phyloP scores from a whole-genome alignment of 2,888 invertebrate genomes.

The Lypha dubia region DNA sequence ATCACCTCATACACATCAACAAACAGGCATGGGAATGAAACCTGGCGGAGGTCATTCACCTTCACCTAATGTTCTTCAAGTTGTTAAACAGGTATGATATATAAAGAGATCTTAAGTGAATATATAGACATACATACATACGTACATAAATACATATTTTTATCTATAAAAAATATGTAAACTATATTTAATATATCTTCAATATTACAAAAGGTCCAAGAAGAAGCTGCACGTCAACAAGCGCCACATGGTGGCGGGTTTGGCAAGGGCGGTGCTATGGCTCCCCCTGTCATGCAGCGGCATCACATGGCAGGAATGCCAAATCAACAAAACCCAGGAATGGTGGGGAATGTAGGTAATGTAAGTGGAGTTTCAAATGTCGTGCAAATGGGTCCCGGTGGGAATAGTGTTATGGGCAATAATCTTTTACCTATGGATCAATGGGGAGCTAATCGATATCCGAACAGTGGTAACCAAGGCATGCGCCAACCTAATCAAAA shows the following conservation, averaged over 20 bases:
- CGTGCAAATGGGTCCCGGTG: constrained; percentile 75
- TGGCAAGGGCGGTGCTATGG: constrained; percentile 86
- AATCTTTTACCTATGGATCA: constrained; percentile 85
- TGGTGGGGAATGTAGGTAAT: constrained; percentile 76
- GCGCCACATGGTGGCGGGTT: constrained; percentile 89
- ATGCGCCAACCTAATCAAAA: constrained; percentile 84
- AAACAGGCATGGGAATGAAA: constrained; percentile 86
- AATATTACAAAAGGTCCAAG: constrained; percentile 87
- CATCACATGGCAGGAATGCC: constrained; percentile 79
- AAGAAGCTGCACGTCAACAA: constrained; percentile 95
- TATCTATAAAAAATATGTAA: neutral
- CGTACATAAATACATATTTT: too few relatives aligned
- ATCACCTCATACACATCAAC: constrained; percentile 85
- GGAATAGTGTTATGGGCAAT: constrained; percentile 82
- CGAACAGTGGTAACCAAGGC: constrained; percentile 82
- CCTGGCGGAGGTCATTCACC: constrained; percentile 88
- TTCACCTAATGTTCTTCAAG: constrained; percentile 92
- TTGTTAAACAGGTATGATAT: constrained; percentile 87
- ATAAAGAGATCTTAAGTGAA: neutral
- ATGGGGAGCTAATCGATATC: constrained; percentile 84
- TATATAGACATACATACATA: neutral
- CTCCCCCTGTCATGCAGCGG: constrained; percentile 84
- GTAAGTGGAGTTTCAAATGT: constrained; percentile 73
- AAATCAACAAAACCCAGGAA: constrained; percentile 79
- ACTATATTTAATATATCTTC: neutral